Evolutionary conservation across 2,888 invertebrate genomes (phyloP).

Genomic region (Pristionchus entomophagus): DNA sequence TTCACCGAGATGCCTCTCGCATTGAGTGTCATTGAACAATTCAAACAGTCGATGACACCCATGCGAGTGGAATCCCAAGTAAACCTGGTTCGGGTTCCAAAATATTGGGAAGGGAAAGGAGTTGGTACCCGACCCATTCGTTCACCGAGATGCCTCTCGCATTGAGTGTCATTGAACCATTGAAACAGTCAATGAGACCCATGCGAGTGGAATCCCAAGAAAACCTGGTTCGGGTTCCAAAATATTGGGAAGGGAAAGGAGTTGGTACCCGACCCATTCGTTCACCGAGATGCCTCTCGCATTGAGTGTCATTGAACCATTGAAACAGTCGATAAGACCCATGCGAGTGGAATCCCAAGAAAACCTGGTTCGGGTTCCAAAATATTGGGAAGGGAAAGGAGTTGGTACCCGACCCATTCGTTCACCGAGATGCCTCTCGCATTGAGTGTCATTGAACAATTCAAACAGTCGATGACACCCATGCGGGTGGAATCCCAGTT

Average conservation of each 20-base stretch:
- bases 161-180: background rate
- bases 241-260: background rate
- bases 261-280: background rate
- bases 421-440: constrained; percentile 1
- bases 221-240: background rate
- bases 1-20: constrained; percentile 6
- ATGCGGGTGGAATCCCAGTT: background rate
- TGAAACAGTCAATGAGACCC: background rate
- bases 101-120: too few species aligned
- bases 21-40: background rate
- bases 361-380: background rate
- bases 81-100: too few species aligned
- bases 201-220: background rate
- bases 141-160: background rate
- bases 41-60: background rate
- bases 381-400: background rate
- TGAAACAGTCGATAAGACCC: background rate
- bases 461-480: background rate
- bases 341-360: background rate
- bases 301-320: background rate
- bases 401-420: background rate
- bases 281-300: constrained; percentile 7
- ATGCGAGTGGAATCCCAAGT: background rate
- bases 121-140: too few species aligned
- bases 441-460: background rate